Percentiles rank a stretch among this genome's conserved stretches.
Conservation (phyloP, 2,113 vertebrate species). For the pig (Sus scrofa) region DNA sequence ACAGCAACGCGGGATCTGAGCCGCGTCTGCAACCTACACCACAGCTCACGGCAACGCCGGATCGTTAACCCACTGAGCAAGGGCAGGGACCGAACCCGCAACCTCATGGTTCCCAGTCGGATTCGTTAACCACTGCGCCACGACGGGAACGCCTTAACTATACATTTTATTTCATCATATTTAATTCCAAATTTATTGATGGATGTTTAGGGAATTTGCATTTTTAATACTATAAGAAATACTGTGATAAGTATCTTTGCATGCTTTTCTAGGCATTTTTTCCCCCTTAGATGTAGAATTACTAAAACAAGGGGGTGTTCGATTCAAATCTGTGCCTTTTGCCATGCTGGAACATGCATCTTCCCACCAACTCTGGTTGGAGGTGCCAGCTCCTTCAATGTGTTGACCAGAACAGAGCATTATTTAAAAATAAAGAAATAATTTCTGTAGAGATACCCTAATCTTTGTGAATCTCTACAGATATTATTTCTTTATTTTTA, state of each 20-base stretch:
- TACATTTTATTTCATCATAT: constrained; percentile 11
- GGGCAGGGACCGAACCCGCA: too few relatives aligned
- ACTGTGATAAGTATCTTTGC: background rate
- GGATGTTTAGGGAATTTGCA: background rate
- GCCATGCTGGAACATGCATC: background rate
- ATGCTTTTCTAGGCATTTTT: background rate
- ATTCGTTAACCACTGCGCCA: too few relatives aligned
- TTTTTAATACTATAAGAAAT: background rate
- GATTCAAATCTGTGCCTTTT: background rate
- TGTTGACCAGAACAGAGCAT: background rate
- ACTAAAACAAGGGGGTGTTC: background rate
- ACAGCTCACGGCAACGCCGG: too few relatives aligned
- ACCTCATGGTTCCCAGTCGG: too few relatives aligned
- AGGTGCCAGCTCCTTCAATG: background rate
- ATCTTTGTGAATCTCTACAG: background rate
- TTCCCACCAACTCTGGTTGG: background rate
- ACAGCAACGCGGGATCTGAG: too few relatives aligned
- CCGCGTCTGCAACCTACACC: too few relatives aligned
- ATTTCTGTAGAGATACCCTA: too few relatives aligned
- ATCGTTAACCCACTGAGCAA: too few relatives aligned
- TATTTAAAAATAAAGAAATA: too few relatives aligned
- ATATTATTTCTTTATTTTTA: background rate
- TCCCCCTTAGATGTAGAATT: background rate
- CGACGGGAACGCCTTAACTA: too few relatives aligned
- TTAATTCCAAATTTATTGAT: constrained; percentile 25